Base-by-base conservation (phyloP, 2,888 invertebrate genomes). In the Clostera curtula region DNA sequence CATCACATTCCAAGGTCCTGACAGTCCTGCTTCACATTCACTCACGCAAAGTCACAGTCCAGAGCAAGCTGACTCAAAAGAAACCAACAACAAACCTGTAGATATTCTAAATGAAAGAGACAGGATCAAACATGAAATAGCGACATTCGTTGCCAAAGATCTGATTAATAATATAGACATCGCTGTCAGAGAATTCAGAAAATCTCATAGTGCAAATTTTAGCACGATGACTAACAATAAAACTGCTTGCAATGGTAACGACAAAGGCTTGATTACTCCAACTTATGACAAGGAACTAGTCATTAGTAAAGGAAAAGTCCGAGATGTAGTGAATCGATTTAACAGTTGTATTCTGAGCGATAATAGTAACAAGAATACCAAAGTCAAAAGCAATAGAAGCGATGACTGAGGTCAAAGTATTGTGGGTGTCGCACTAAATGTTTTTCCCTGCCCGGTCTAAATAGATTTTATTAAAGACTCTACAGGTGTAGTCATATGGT, bases 1-100 rank as follows among this genome's bases (percentile, higher is more conserved):
- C 40, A 80, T 83, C 33, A 80, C 80, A 4, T 80, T 83, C 25
- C 82, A 83, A 65, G 82, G 80, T 0, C 83, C 83, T 0, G 83
- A 83, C 27, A 83, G 82, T 17, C 82, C 83, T 2, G 82, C 80
- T 2, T 70, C 79, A 1, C 79, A 77, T 35, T 76, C 79, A 0
- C 47, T 74, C 7, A 75, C 69, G 19, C 70, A 76, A 36, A 75
- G 63, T 23, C 73, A 75, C 30, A 77, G 79, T 25, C 74, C 75
- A 4, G 79, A 77, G 30, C 59, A 62, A 36, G 50, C 42, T 13
- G 62, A 67, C 12, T 31, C 51, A n/a, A 71, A 67, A 51, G 68
- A 71, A 32, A 50, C 31, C 16, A 61, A 56, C 29, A 62, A 58
- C 13, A 54, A 46, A 26, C 43, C 71, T 12, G 36, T 53, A n/a